Evolutionary conservation across 2,797 vertebrate species (phyloP), one percentile per base, ranked within the genome.

Genomic region (Eutrigla gurnardus): DNA sequence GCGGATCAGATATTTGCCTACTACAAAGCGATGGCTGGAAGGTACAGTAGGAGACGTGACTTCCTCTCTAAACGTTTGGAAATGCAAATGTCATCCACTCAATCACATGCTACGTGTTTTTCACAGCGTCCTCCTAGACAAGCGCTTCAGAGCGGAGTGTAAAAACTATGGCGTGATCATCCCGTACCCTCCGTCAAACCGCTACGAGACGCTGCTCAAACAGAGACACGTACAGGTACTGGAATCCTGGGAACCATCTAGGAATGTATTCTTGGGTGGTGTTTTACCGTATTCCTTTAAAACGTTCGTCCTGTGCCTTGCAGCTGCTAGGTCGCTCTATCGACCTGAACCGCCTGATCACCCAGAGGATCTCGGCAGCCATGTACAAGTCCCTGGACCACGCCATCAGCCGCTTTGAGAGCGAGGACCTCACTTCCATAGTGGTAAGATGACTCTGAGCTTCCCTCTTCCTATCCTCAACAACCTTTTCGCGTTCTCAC

Each of bases 1-100:
- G 97, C 98, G 0, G 98, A 99, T 93, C 98, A 99, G 93, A 99
- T 99, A 91, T 99, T 99, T 88, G 98, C 98, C 73, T 99, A 99
- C 93, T 99, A 99, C 90, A 99, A 99, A 95, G 98, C 98, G 45
- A 98, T 99, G 97, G 97, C 98, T 7, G 98, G 98, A 94, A 99
- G 98, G 98, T 61, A 61, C 58, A 43, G 58, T 99, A 95, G 61
- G 92, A 55, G 12, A 25, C 32, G 18, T 4, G 12, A 17, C n/a
- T 32, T 58, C 4, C 6, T 59, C 2, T 39, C 8, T 40, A 3
- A 33, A 3, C 8, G 7, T 42, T 54, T 17, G 9, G 3, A 52
- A 9, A 17, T 61, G 6, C 3, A 37, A 43, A 52, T 33, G 36
- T 37, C 2, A 25, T 69, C 13, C 1, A 11, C 45, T 70, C 14